These are phyloP conservation scores for Mantis religiosa DNA, from an alignment of 2,888 invertebrate genomes.

Conservation along the genomic window DNA sequence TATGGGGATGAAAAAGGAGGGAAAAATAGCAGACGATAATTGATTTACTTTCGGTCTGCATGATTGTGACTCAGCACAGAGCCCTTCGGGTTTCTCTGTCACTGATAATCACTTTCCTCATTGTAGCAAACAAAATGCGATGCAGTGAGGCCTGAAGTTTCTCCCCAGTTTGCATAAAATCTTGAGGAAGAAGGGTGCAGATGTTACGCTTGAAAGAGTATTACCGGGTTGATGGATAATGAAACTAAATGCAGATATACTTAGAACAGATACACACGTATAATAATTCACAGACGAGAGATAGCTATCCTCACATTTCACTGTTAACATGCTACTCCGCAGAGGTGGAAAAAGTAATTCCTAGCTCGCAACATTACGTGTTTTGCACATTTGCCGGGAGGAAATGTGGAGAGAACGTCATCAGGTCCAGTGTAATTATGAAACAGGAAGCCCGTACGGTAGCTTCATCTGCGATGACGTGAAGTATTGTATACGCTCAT, in stretches of 20 bases:
- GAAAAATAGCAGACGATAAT: neutral
- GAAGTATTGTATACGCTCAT: neutral
- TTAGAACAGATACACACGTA: neutral
- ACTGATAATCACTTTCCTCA: neutral
- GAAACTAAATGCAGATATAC: neutral
- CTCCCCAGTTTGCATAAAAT: neutral
- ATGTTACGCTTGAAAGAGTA: neutral
- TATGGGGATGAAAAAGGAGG: neutral
- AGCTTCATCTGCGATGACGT: neutral
- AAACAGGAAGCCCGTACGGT: neutral
- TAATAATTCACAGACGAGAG: neutral
- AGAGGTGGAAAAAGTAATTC: neutral
- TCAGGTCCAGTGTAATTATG: neutral
- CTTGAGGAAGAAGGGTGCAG: neutral
- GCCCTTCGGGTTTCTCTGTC: neutral
- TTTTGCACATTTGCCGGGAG: neutral
- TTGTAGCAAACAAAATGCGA: neutral
- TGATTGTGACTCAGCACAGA: neutral
- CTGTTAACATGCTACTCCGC: neutral
- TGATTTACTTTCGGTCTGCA: neutral
- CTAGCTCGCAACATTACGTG: neutral
- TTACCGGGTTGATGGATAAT: neutral
- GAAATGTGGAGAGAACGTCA: neutral
- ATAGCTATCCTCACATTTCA: too few species aligned
- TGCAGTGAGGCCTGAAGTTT: neutral